Base-by-base conservation (phyloP, 2,797 vertebrate genomes). In the Microchirus variegatus region DNA sequence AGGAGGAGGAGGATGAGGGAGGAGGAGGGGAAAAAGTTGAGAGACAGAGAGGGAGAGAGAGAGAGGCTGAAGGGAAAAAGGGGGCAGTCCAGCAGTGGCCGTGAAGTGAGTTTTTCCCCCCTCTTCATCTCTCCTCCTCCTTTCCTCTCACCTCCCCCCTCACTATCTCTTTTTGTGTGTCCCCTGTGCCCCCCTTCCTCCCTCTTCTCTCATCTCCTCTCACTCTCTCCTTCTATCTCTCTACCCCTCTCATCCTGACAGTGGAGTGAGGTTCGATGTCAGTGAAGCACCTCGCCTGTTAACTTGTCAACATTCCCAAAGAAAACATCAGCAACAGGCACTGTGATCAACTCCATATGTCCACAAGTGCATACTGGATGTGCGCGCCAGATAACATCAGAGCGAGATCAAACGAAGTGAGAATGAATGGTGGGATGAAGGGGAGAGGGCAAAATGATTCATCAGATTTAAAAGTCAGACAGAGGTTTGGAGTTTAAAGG, bases 301-400 rank as follows among this genome's bases (percentile, higher is more conserved):
- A 91, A 90, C 84, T 93, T 91, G 93, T 95, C 94, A 92, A 89
- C 95, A 92, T 93, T 92, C 92, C 92, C 92, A 78, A 87, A 89
- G 90, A 93, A 89, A 93, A 87, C 92, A 92, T 90, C 90, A 93
- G 93, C 91, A 90, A 90, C 83, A 87, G 82, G 77, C 73, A 68
- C 65, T 71, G 84, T 93, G 94, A 95, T 95, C 90, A 90, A 87
- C 90, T 92, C 94, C 94, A 92, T 89, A 92, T 94, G 94, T 93
- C 88, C 91, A 85, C 85, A 61, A 63, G 8, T 46, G 44, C 70
- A 75, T 58, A 3, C 67, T 41, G 68, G 22, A 45, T 4, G 14
- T 63, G 43, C 58, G 53, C 77, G 73, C 78, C 11, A 93, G 93
- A 93, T 91, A 91, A 85, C 88, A 86, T 89, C 53, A 9, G 63